A percentile compares a stretch with the other conserved stretches of the same genome.
Evolutionary conservation across 2,113 vertebrate species (phyloP).

Genomic region (Chaenocephalus aceratus): DNA sequence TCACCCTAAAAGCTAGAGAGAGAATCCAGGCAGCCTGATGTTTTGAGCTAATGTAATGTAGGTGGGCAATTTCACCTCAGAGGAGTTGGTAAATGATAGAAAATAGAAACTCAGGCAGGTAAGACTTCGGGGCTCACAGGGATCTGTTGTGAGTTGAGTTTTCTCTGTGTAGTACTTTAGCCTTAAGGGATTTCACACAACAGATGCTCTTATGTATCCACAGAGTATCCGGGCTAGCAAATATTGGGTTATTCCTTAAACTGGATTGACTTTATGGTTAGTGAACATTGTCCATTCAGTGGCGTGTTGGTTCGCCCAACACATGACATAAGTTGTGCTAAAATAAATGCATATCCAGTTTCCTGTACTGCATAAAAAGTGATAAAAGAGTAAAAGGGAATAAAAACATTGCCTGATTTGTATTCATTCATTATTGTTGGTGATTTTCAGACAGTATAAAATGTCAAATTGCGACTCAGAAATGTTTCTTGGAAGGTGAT

Average conservation of each 20-base stretch:
- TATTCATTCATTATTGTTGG: not conserved
- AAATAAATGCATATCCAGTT: not conserved
- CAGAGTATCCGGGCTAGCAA: constrained; percentile 4
- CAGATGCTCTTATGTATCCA: constrained; percentile 35
- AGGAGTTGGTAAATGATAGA: constrained; percentile 18
- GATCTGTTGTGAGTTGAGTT: constrained; percentile 11
- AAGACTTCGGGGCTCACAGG: constrained; percentile 10
- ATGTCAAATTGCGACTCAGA: not conserved
- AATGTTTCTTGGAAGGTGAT: not conserved
- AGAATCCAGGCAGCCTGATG: constrained; percentile 17
- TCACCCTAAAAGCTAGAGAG: not conserved
- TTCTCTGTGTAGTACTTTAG: constrained; percentile 6
- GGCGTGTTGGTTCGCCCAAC: not conserved
- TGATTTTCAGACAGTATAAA: not conserved
- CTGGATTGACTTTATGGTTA: not conserved
- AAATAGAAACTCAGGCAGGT: constrained; percentile 13
- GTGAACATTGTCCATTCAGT: not conserved
- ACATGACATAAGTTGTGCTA: not conserved
- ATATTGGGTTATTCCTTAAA: not conserved
- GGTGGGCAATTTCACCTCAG: constrained; percentile 11
- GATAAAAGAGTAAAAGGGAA: not conserved
- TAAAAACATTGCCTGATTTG: not conserved
- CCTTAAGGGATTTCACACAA: constrained; percentile 14
- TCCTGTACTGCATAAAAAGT: not conserved
- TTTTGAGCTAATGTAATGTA: not conserved